Evolutionary conservation across 2,888 invertebrate species (phyloP), one percentile per base, ranked within the genome.

Genomic region (Ceramica pisi): DNA sequence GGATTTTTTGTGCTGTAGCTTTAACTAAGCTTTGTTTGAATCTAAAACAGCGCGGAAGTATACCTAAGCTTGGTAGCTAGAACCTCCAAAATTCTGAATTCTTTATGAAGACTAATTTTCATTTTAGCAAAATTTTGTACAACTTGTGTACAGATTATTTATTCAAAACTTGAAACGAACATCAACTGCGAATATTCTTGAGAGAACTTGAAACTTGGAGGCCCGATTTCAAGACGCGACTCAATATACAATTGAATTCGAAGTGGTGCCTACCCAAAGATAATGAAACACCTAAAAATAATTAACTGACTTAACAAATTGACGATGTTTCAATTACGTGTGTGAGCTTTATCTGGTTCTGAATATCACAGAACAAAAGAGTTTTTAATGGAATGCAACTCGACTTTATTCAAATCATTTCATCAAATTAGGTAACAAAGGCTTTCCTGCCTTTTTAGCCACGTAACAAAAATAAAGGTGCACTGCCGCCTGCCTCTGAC

Each of bases 381-480:
- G 31, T 41, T 56, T 61, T 60, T 66, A 78, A 75, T 50, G 1
- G 16, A 64, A 67, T 46, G 26, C 44, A 56, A 51, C 23, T 55
- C 59, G 21, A 55, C 50, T 35, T 23, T 48, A 78, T 81, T 75
- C 44, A 72, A 69, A 71, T 66, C 53, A 62, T 67, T 64, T 44
- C 21, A 48, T 46, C 51, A 74, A 81, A 79, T 76, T 74, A 76
- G 73, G 75, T 48, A 74, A 78, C 73, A 80, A 81, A 83, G 67
- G 64, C 74, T 65, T 63, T 59, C n/a, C 72, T 65, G 57, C 68
- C 67, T 82, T 72, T 68, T 75, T 38, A 81, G 73, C n/a, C 71
- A 69, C 56, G 65, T 67, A 71, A 79, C 75, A 79, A 85, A 87
- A 86, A 88, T 83, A 83, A 88, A 83, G 83, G 75, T 80, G 80